phyloP scores from a whole-genome alignment of 2,113 vertebrate genomes.

The Etheostoma spectabile region DNA sequence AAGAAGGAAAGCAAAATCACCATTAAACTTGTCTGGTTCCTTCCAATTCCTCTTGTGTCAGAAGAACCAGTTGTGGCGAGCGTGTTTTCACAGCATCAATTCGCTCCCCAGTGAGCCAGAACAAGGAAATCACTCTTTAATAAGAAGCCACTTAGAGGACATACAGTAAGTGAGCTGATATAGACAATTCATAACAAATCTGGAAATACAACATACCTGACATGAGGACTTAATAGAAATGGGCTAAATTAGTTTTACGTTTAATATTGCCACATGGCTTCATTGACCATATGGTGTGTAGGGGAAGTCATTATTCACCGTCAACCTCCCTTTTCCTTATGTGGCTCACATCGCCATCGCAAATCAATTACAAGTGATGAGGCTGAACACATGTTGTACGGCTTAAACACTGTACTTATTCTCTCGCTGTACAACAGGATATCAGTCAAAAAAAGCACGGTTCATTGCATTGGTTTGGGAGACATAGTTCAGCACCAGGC shows the following conservation, averaged over 20 bases:
- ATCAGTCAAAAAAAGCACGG: conserved; percentile 19
- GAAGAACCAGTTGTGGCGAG: neutral
- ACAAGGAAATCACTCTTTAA: conserved; percentile 37
- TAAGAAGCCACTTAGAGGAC: conserved; percentile 41
- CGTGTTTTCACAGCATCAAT: conserved; percentile 39
- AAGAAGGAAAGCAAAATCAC: conserved; percentile 30
- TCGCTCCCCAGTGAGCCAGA: conserved; percentile 20
- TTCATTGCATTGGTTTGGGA: conserved; percentile 2
- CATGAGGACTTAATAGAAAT: conserved; percentile 38
- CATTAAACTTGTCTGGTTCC: conserved; percentile 47
- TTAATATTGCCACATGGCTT: conserved; percentile 10
- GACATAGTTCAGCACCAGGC: neutral
- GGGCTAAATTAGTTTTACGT: conserved; percentile 35
- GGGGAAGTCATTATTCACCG: conserved; percentile 45
- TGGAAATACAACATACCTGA: conserved; percentile 20
- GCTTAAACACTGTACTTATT: conserved; percentile 21
- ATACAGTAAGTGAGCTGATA: conserved; percentile 21
- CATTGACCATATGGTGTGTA: conserved; percentile 11
- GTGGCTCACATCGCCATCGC: conserved; percentile 15
- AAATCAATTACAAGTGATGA: conserved; percentile 33
- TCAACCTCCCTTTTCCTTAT: conserved; percentile 13
- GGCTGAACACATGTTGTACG: conserved; percentile 38
- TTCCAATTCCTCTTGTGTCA: conserved; percentile 31
- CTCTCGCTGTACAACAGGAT: neutral
- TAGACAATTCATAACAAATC: conserved; percentile 42